Evolutionary conservation across 2,113 vertebrate genomes (phyloP).

Genomic region (Numida meleagris): DNA sequence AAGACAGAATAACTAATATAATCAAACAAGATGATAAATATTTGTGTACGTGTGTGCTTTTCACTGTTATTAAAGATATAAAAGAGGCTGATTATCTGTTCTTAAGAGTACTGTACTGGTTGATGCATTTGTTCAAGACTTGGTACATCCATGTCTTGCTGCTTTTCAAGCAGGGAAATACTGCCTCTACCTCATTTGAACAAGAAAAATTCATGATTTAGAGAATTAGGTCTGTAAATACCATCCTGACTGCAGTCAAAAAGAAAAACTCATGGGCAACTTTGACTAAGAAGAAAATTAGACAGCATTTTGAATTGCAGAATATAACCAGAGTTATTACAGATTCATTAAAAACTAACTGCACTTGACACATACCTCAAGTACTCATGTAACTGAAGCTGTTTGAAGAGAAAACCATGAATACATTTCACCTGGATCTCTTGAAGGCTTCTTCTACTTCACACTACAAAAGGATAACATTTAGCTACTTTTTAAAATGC

Average conservation of each 20-base stretch:
- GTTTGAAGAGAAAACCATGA: neutral
- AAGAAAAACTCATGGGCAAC: neutral
- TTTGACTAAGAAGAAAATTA: conserved; percentile 14
- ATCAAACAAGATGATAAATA: neutral
- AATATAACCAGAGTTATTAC: conserved; percentile 27
- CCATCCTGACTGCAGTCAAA: neutral
- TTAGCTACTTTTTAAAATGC: neutral
- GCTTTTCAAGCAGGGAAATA: neutral
- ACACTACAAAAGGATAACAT: neutral
- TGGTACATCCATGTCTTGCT: neutral
- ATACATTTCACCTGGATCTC: neutral
- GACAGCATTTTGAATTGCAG: conserved; percentile 18
- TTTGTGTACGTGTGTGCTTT: neutral
- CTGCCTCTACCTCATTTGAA: neutral
- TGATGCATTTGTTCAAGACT: neutral
- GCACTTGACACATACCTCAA: neutral
- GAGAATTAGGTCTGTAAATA: neutral
- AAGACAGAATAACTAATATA: neutral
- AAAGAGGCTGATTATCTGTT: neutral
- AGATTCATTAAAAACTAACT: conserved; percentile 27
- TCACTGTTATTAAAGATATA: neutral
- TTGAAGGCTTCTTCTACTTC: neutral
- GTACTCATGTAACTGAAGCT: neutral
- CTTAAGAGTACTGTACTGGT: neutral
- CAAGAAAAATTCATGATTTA: neutral